These are phyloP conservation scores for Pantherophis alleghaniensis DNA, from an alignment of 2,797 vertebrate genomes.

Conservation along the genomic window DNA sequence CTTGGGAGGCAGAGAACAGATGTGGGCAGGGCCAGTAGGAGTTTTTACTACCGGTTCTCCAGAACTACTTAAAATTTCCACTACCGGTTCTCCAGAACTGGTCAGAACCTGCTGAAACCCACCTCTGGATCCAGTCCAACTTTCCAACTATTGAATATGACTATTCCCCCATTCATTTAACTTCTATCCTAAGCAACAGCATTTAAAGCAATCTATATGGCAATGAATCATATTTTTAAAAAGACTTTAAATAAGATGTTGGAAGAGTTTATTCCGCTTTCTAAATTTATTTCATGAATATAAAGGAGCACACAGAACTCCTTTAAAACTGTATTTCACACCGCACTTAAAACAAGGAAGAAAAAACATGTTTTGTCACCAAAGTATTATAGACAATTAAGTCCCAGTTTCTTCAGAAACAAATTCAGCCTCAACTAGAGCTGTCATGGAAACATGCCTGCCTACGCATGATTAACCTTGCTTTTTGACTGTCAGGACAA, in stretches of 20 bases:
- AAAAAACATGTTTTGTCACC: not conserved
- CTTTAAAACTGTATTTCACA: not conserved
- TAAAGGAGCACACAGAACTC: not conserved
- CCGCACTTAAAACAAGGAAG: not conserved
- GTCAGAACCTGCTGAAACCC: too few relatives aligned
- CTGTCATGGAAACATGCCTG: slow-evolving; percentile 19
- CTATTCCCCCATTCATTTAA: not conserved
- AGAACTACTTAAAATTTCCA: too few relatives aligned
- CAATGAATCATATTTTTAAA: not conserved
- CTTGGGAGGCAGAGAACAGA: too few relatives aligned
- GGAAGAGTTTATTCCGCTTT: not conserved
- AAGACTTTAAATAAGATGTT: not conserved
- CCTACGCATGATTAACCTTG: not conserved
- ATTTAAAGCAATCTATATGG: not conserved
- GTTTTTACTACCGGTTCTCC: too few relatives aligned
- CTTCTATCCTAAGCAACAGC: not conserved
- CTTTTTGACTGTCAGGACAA: not conserved
- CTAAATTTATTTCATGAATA: not conserved
- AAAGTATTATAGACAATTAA: not conserved
- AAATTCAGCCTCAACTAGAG: not conserved
- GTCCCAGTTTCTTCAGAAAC: not conserved
- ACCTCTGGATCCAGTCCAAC: not conserved
- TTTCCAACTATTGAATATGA: not conserved
- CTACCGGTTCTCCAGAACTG: too few relatives aligned
- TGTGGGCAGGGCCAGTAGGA: too few relatives aligned